These are phyloP conservation scores for Ditula angustiorana DNA, from an alignment of 2,888 invertebrate genomes.

Conservation along the genomic window DNA sequence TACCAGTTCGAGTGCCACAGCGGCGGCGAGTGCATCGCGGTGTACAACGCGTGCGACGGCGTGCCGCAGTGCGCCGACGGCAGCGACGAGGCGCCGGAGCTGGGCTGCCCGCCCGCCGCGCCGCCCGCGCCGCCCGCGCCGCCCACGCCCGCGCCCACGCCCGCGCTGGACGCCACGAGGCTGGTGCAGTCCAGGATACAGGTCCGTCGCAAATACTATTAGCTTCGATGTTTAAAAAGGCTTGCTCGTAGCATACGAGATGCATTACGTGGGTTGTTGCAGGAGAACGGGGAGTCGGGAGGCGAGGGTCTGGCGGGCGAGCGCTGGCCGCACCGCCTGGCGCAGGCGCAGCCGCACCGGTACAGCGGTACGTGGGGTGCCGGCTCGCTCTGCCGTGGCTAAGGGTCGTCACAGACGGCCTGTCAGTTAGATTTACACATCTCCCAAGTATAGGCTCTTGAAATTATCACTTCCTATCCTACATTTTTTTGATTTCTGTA, in stretches of 20 bases:
- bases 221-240: too few species aligned
- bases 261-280: too few species aligned
- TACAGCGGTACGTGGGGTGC: constrained; percentile 54
- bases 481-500: too few species aligned
- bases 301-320: constrained; percentile 47
- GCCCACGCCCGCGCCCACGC: constrained; percentile 39
- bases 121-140: constrained; percentile 54
- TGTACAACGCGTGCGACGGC: constrained; percentile 98
- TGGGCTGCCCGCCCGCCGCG: constrained; percentile 88
- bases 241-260: too few species aligned
- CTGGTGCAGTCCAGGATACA: constrained; percentile 1
- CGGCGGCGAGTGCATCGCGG: constrained; percentile 95
- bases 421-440: too few species aligned
- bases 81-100: constrained; percentile 95
- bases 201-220: too few species aligned
- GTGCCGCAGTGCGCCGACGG: constrained; percentile 96
- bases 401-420: too few species aligned
- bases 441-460: too few species aligned
- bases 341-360: constrained; percentile 70
- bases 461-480: too few species aligned
- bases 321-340: constrained; percentile 75
- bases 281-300: constrained; percentile 46
- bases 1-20: constrained; percentile 95
- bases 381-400: too few species aligned
- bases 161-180: constrained; percentile 11